Base-by-base conservation (phyloP, 2,888 invertebrate genomes). In the Cylindroiulus punctatus region DNA sequence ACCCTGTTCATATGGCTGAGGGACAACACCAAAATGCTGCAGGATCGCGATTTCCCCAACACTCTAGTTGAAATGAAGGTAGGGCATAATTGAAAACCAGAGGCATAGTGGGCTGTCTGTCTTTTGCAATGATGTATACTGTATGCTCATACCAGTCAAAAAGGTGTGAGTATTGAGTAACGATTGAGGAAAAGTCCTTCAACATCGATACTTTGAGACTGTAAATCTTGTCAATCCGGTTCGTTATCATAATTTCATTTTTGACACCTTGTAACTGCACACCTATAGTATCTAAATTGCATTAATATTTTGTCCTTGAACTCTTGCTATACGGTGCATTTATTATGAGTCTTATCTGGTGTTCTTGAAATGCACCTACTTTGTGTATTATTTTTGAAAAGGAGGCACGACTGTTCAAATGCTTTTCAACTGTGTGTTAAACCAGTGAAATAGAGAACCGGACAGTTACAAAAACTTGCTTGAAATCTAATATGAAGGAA, bases 21-120 rank as follows among this genome's bases (percentile, higher is more conserved):
- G 89, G 97, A 98, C 92, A 96, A 97, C 90, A 95, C 95, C 90
- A 94, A 95, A 88, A 92, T 95, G 88, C 95, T 96, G 95, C 93
- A 95, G 87, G 96, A 97, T 91, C 95, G 97, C 90, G 95, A 96
- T 90, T 98, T 97, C 93, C 97, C 98, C 89, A 94, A 95, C 89
- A 97, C 97, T 88, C 93, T 98, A 89, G 96, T 97, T 90, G 98
- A 98, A 92, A 96, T 98, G 95, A 97, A 97, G 93, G 97, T 97
- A n/a, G n/a, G n/a, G n/a, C n/a, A n/a, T n/a, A 92, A 86, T 88
- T 87, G 10, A 26, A 36, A 83, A 22, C 83, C 32, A 1, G 36
- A 17, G n/a, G 65, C 26, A 10, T 26, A 17, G 2, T 82, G 32
- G 22, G 36, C 26, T 40, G n/a, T 19, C 30, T 82, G 19, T 19